Base-by-base conservation (phyloP, 2,888 invertebrate genomes). In the Cantharis flavilabris region DNA sequence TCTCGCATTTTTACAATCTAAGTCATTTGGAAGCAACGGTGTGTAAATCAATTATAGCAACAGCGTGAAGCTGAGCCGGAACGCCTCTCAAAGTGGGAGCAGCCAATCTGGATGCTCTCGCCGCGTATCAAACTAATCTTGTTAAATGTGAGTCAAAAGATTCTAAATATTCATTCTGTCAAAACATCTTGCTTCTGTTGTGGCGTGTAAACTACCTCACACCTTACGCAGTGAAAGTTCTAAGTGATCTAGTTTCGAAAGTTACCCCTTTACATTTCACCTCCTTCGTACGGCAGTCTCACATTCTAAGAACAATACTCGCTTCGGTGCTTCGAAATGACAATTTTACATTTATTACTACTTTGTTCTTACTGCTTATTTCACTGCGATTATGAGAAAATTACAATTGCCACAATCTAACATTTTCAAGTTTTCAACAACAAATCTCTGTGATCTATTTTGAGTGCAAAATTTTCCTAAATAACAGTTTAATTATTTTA, bases 1-100 rank as follows among this genome's bases (percentile, higher is more conserved):
- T 78, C 81, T 81, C 76, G 79, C 70, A 70, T 73, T 72, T 62
- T 71, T 73, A 79, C 72, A 76, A 76, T 67, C 20, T 23, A 67
- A 76, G 74, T 78, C 72, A 77, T 62, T 79, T 76, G 76, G 80
- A 78, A 85, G 85, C 85, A 84, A 89, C 87, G 89, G 85, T 88
- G 76, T 78, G 77, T 78, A 79, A 85, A 92, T 91, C 92, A 92
- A 91, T 92, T 92, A 90, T 91, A 88, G 90, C 91, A 83, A 92
- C 91, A 83, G 85, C 87, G 82, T 83, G 85, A 84, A 85, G 79
- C 82, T 83, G 84, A 83, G 83, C 85, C 83, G 87, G 86, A 85
- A 85, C 88, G 88, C 88, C 88, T 87, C 86, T 80, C 81, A 85
- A 85, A 86, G 88, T 87, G 89, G 87, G 89, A 89, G 88, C 89